A percentile compares a stretch with the other conserved stretches of the same genome.
Evolutionary conservation across 2,888 invertebrate species (phyloP).

Genomic region (Apodemia mormo): DNA sequence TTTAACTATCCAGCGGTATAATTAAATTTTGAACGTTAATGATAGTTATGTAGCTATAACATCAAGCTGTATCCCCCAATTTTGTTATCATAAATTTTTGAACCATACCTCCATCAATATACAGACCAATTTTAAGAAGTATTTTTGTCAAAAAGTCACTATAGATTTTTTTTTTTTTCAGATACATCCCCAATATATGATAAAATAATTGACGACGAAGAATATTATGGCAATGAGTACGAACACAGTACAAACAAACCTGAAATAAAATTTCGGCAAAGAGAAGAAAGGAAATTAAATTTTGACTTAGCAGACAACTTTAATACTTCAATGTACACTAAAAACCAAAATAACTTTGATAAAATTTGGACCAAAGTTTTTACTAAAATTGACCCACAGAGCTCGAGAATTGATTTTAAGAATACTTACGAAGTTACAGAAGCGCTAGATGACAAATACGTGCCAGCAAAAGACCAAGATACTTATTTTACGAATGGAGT

Average conservation of each 20-base stretch:
- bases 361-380: not conserved
- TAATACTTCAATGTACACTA: not conserved
- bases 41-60: too few relatives aligned
- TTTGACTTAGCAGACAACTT: not conserved
- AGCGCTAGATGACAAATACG: slow-evolving; percentile 33
- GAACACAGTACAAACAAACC: not conserved
- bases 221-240: not conserved
- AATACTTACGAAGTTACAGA: slow-evolving; percentile 51
- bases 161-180: not conserved
- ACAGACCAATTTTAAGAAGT: too few relatives aligned
- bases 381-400: slow-evolving; percentile 10
- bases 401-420: not conserved
- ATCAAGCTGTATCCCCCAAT: too few relatives aligned
- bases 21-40: too few relatives aligned
- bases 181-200: not conserved
- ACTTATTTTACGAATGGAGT: not conserved
- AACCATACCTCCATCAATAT: too few relatives aligned
- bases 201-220: not conserved
- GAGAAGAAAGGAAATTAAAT: slow-evolving; percentile 18
- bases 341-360: not conserved
- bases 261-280: not conserved
- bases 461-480: slow-evolving; percentile 30
- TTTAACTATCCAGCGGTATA: too few relatives aligned
- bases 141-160: too few relatives aligned
- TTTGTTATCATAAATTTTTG: too few relatives aligned